A percentile compares a stretch with the other conserved stretches of the same genome.
Evolutionary conservation across 2,888 invertebrate genomes (phyloP).

Genomic region (Ferdinandea cuprea): DNA sequence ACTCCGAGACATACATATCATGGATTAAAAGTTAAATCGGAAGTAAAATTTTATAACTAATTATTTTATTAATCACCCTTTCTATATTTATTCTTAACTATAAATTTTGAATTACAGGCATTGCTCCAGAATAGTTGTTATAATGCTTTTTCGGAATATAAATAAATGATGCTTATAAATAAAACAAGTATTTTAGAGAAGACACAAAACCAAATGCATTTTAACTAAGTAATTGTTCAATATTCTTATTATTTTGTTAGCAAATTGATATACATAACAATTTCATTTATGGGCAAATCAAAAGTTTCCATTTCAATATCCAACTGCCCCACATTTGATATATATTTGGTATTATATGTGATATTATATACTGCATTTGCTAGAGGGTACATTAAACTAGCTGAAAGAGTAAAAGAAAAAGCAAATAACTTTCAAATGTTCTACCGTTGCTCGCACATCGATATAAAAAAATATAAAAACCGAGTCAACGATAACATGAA

Average conservation of each 20-base stretch:
- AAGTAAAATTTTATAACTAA: no score
- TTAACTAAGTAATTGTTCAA: slow-evolving; percentile 43
- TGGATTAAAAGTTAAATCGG: no score
- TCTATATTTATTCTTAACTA: slow-evolving; percentile 47
- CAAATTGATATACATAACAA: slow-evolving; percentile 31
- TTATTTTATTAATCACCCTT: slow-evolving; percentile 42
- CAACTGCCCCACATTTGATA: slow-evolving; percentile 18
- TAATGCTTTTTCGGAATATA: slow-evolving; percentile 32
- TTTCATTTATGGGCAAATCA: slow-evolving; percentile 51
- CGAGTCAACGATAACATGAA: slow-evolving; percentile 54
- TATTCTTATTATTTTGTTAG: slow-evolving; percentile 24
- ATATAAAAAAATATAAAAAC: slow-evolving; percentile 56
- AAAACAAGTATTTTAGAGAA: slow-evolving; percentile 35
- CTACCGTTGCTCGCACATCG: slow-evolving; percentile 39
- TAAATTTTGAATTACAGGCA: slow-evolving; percentile 66
- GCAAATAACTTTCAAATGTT: slow-evolving; percentile 50
- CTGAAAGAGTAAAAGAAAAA: slow-evolving; percentile 47
- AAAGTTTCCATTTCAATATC: slow-evolving; percentile 40
- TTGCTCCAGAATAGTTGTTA: slow-evolving; percentile 45
- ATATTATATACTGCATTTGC: slow-evolving; percentile 26
- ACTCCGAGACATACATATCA: no score
- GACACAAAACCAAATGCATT: slow-evolving; percentile 63
- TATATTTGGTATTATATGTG: slow-evolving; percentile 11
- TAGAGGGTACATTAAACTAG: slow-evolving; percentile 24
- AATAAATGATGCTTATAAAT: slow-evolving; percentile 39